Evolutionary conservation across 1,140 invertebrate genomes (phyloP).

Genomic region (Heliconius himera): DNA sequence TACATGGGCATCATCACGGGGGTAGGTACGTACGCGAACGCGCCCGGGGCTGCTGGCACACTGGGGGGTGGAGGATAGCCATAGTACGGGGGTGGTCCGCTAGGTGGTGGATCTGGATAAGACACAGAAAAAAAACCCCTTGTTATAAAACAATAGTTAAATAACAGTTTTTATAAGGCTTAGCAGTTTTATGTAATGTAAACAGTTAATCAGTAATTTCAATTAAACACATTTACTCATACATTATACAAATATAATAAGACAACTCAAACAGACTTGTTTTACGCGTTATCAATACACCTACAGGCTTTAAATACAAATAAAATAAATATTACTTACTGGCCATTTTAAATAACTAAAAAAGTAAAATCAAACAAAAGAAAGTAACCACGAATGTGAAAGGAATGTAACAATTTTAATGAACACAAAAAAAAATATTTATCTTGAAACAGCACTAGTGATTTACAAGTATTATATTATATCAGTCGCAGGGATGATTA

Average conservation of each 20-base stretch:
- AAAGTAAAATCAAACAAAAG: constrained; percentile 22
- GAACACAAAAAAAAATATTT: constrained; percentile 20
- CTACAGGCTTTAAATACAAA: not conserved
- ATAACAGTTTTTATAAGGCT: too few species aligned
- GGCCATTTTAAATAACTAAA: not conserved
- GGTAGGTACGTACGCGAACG: constrained; percentile 57
- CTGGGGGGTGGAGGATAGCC: constrained; percentile 52
- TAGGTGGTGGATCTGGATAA: constrained; percentile 46
- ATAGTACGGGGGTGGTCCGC: constrained; percentile 55
- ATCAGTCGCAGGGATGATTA: constrained; percentile 40
- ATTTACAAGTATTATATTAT: constrained; percentile 28
- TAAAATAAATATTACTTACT: not conserved
- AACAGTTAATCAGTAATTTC: too few species aligned
- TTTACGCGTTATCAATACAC: not conserved
- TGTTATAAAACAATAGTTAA: not conserved
- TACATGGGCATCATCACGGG: constrained; percentile 67
- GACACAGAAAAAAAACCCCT: too few species aligned
- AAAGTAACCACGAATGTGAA: constrained; percentile 21
- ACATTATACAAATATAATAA: not conserved
- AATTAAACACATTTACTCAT: too few species aligned
- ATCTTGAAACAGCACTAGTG: constrained; percentile 23
- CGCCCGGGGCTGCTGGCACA: constrained; percentile 31
- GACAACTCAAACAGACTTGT: not conserved
- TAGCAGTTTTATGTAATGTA: too few species aligned
- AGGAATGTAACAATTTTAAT: constrained; percentile 23